Conservation (phyloP, 2,797 vertebrate species). For the Antennarius maculatus region DNA sequence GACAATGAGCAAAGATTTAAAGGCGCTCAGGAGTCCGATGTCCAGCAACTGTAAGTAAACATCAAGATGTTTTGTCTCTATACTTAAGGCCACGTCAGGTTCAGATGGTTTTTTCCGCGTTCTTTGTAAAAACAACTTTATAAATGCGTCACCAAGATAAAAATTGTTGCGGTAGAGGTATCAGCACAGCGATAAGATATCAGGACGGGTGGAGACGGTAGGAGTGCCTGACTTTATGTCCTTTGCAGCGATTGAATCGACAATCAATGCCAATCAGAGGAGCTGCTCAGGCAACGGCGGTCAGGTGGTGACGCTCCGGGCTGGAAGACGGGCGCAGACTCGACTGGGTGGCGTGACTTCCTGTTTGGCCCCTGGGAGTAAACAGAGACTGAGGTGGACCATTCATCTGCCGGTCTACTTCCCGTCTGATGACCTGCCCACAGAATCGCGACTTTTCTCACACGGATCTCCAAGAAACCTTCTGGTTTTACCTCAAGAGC, state of each 20-base stretch:
- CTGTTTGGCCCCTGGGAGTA: constrained; percentile 3
- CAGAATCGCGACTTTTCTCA: constrained; percentile 10
- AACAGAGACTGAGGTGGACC: constrained; percentile 29
- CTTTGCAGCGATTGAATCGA: constrained; percentile 44
- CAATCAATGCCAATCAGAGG: background rate
- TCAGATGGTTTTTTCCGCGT: no score
- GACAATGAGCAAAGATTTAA: background rate
- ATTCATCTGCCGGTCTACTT: constrained; percentile 38
- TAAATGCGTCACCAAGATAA: no score
- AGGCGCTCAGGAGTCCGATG: constrained; percentile 3
- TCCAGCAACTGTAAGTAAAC: constrained; percentile 53
- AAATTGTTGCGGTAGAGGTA: background rate
- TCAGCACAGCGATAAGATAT: constrained; percentile 15
- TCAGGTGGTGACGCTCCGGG: constrained; percentile 22
- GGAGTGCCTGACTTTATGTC: constrained; percentile 20
- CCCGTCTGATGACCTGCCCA: background rate
- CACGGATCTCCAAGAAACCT: constrained; percentile 10
- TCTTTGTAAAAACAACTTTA: no score
- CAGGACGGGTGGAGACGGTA: background rate
- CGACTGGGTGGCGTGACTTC: constrained; percentile 29
- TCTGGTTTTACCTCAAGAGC: constrained; percentile 34
- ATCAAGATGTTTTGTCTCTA: no score
- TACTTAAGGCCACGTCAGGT: no score
- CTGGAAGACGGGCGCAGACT: constrained; percentile 1
- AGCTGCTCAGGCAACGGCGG: background rate